phyloP scores from a whole-genome alignment of 2,113 vertebrate species.

The Trematomus loennbergii region DNA sequence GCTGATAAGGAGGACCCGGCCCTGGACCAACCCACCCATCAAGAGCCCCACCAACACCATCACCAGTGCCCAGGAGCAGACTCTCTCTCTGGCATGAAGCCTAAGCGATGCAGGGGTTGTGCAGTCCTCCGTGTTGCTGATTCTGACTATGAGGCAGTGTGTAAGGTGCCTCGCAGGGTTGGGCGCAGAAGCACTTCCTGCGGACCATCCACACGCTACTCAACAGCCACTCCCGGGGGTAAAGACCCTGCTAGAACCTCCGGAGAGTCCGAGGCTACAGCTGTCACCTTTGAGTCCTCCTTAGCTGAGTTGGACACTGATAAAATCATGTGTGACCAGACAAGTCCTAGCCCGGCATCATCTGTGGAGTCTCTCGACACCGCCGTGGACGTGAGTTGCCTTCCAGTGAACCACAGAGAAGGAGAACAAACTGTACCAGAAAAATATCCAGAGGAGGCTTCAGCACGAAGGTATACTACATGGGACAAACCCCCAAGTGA shows the following conservation, averaged over 20 bases:
- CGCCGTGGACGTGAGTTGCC: constrained; percentile 72
- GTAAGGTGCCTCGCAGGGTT: constrained; percentile 90
- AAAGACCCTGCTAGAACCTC: constrained; percentile 63
- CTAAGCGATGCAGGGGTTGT: constrained; percentile 89
- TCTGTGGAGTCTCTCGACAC: constrained; percentile 90
- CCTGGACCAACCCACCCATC: constrained; percentile 69
- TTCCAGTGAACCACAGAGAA: constrained; percentile 39
- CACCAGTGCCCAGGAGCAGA: constrained; percentile 82
- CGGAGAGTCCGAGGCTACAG: constrained; percentile 52
- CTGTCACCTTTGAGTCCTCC: constrained; percentile 40
- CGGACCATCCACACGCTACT: constrained; percentile 86
- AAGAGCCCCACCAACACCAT: constrained; percentile 73
- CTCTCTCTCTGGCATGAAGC: constrained; percentile 59
- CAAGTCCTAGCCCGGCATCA: constrained; percentile 78
- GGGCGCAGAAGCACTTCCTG: constrained; percentile 88
- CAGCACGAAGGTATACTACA: constrained; percentile 52
- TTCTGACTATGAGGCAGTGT: constrained; percentile 94
- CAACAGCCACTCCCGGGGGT: constrained; percentile 56
- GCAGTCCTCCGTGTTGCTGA: constrained; percentile 89
- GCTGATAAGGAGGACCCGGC: constrained; percentile 86
- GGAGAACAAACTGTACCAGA: constrained; percentile 50
- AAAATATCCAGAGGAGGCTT: constrained; percentile 71
- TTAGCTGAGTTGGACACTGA: constrained; percentile 50
- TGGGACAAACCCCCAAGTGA: constrained; percentile 65
- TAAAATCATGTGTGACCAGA: constrained; percentile 78